phyloP scores from a whole-genome alignment of 2,888 invertebrate genomes.

The Noctua comes region DNA sequence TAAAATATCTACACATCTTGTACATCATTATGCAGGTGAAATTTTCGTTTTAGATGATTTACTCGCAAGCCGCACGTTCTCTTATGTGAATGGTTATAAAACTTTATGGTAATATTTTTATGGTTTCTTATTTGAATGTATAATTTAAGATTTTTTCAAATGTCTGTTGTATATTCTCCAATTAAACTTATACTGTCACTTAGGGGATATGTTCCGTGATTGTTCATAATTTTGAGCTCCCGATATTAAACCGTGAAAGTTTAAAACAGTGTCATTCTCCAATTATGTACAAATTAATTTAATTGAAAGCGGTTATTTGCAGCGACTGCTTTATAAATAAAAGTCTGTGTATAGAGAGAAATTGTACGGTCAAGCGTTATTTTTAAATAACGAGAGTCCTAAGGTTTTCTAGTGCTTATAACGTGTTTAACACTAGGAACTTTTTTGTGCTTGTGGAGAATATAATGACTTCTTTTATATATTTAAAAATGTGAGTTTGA shows the following conservation, averaged over 20 bases:
- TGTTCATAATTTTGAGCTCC: no score
- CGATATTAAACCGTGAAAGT: no score
- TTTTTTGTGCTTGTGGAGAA: background rate
- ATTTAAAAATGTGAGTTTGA: background rate
- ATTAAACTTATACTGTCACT: background rate
- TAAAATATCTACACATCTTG: constrained; percentile 29
- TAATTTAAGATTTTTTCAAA: constrained; percentile 16
- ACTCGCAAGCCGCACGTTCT: constrained; percentile 28
- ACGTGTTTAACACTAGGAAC: background rate
- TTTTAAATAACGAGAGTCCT: constrained; percentile 43
- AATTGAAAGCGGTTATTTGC: constrained; percentile 47
- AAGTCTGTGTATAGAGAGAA: constrained; percentile 52
- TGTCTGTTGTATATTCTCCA: background rate
- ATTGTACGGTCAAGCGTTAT: constrained; percentile 47
- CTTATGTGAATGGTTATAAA: constrained; percentile 22
- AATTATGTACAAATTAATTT: constrained; percentile 21
- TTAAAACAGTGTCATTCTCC: background rate
- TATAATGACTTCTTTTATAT: background rate
- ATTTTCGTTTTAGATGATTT: constrained; percentile 44
- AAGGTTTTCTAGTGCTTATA: constrained; percentile 46
- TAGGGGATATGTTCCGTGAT: no score
- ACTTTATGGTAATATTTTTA: constrained; percentile 37
- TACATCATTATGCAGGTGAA: constrained; percentile 51
- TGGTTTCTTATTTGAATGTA: constrained; percentile 32
- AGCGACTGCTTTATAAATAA: constrained; percentile 50